phyloP scores from a whole-genome alignment of 1,140 invertebrate species.

The Drosophila persimilis region DNA sequence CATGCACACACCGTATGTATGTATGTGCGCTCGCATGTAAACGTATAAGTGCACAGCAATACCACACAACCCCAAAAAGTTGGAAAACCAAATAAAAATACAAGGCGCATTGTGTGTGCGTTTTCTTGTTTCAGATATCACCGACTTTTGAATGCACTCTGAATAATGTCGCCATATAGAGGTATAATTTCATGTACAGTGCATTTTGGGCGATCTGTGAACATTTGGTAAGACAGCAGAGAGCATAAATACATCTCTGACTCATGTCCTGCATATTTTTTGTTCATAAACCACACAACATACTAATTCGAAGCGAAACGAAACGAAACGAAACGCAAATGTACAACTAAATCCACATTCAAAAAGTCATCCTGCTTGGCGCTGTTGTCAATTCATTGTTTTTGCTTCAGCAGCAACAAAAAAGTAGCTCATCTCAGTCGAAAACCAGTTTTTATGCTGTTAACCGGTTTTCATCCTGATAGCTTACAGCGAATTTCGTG shows the following conservation, averaged over 20 bases:
- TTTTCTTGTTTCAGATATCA: conserved; percentile 44
- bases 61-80: conserved; percentile 77
- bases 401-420: conserved; percentile 30
- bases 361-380: conserved; percentile 47
- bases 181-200: no score
- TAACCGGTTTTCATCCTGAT: conserved; percentile 61
- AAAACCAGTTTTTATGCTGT: conserved; percentile 60
- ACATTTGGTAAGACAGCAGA: no score
- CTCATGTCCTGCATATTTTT: no score
- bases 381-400: conserved; percentile 43
- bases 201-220: no score
- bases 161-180: not conserved
- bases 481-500: conserved; percentile 54
- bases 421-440: conserved; percentile 58
- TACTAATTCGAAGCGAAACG: no score
- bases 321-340: no score
- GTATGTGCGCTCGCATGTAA: conserved; percentile 43
- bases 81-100: conserved; percentile 81
- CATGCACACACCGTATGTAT: conserved; percentile 40
- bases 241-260: no score
- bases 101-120: conserved; percentile 66
- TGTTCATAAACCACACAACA: no score
- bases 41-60: conserved; percentile 52
- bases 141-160: conserved; percentile 39
- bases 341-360: conserved; percentile 36